Evolutionary conservation across 1,140 invertebrate species (phyloP).

Genomic region (Babylonia areolata): DNA sequence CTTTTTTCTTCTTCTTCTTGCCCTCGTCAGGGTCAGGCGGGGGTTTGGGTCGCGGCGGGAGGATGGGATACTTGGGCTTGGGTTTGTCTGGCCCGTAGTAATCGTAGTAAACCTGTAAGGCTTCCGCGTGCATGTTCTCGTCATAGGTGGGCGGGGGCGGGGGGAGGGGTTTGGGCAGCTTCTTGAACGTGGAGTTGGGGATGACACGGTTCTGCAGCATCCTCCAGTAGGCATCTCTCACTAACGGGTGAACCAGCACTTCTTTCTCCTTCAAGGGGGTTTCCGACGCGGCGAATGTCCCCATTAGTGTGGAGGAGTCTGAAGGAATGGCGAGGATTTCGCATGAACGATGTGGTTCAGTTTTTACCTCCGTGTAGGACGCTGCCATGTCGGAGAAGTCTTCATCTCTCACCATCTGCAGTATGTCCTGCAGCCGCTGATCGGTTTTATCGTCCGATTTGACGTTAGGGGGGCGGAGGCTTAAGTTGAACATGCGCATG

Average conservation of each 20-base stretch:
- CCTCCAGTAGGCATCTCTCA: not conserved
- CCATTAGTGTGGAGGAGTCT: not conserved
- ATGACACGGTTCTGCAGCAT: not conserved
- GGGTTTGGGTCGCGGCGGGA: not conserved
- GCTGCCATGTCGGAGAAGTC: not conserved
- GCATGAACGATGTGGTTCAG: not conserved
- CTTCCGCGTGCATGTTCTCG: not conserved
- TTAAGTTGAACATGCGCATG: too few species aligned
- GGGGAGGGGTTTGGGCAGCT: not conserved
- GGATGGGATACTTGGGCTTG: not conserved
- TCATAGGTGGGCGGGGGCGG: not conserved
- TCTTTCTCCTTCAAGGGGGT: not conserved
- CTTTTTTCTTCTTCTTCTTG: not conserved
- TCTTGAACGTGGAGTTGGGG: conserved; percentile 21
- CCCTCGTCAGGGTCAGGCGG: not conserved
- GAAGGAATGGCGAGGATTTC: not conserved
- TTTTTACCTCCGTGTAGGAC: not conserved
- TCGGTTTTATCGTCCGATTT: not conserved
- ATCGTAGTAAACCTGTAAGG: not conserved
- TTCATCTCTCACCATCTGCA: not conserved
- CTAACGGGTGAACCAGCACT: not conserved
- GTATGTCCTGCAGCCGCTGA: not conserved
- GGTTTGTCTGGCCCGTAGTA: not conserved
- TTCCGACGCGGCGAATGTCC: not conserved
- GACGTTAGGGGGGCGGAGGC: too few species aligned